Conservation (phyloP, 2,113 vertebrate species). For the Pollimyrus isidori region DNA sequence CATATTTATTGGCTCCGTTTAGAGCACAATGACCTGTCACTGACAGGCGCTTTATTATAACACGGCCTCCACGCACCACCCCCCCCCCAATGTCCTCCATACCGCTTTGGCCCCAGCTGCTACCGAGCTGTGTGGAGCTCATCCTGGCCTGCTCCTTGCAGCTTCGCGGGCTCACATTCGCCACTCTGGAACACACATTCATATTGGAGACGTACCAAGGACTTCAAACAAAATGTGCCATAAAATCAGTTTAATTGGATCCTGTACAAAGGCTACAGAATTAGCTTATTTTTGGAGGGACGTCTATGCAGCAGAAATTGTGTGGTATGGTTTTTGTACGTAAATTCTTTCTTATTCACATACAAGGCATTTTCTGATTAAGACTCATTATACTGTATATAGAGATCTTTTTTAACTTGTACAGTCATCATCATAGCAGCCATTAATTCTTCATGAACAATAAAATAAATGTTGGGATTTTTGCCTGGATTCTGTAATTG, state of each 20-base stretch:
- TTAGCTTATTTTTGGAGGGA: neutral
- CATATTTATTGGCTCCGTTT: conserved; percentile 40
- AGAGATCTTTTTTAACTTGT: neutral
- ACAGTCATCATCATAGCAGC: neutral
- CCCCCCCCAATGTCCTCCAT: neutral
- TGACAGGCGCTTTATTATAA: conserved; percentile 24
- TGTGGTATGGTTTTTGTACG: neutral
- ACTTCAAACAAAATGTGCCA: neutral
- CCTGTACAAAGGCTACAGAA: neutral
- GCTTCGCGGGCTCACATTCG: neutral
- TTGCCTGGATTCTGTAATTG: neutral
- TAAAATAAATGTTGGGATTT: neutral
- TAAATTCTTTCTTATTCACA: neutral
- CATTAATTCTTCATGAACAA: neutral
- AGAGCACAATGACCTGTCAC: conserved; percentile 31
- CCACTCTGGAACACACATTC: neutral
- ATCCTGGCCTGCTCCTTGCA: too few relatives aligned
- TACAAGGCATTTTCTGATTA: neutral
- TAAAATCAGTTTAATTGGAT: neutral
- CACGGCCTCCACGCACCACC: neutral
- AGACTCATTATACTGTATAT: neutral
- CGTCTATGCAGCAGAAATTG: neutral
- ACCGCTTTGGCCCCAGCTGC: neutral
- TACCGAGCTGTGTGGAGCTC: neutral
- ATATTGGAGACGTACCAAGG: neutral